Conservation (phyloP, 2,797 vertebrate genomes). For the Anguilla obscura region DNA sequence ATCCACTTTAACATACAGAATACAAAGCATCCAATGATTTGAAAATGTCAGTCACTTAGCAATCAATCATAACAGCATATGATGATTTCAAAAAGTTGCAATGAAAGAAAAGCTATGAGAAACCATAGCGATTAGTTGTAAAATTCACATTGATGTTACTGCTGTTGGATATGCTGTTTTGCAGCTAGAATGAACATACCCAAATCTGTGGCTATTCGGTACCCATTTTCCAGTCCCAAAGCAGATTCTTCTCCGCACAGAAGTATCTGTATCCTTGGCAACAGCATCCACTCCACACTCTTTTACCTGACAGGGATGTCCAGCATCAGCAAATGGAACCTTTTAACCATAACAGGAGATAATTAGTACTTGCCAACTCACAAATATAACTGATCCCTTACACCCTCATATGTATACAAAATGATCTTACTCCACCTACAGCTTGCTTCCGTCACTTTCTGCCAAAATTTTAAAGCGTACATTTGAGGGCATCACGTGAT, state of each 20-base stretch:
- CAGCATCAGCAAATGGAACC: not conserved
- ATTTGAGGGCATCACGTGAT: not conserved
- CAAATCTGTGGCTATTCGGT: not conserved
- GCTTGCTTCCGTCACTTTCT: not conserved
- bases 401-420: not conserved
- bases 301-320: not conserved
- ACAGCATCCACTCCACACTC: not conserved
- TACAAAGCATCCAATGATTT: not conserved
- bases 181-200: not conserved
- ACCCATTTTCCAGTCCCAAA: not conserved
- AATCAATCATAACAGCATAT: not conserved
- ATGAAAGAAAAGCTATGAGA: not conserved
- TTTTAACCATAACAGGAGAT: not conserved
- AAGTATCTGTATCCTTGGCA: not conserved
- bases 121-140: not conserved
- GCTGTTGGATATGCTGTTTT: not conserved
- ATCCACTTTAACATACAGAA: not conserved
- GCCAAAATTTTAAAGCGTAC: not conserved
- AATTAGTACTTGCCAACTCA: not conserved
- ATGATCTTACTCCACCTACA: not conserved
- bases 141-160: not conserved
- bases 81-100: not conserved
- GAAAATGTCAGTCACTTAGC: not conserved
- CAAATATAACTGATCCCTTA: not conserved
- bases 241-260: not conserved